Conservation (phyloP, 1,140 invertebrate genomes). For the Saxidomus purpurata region DNA sequence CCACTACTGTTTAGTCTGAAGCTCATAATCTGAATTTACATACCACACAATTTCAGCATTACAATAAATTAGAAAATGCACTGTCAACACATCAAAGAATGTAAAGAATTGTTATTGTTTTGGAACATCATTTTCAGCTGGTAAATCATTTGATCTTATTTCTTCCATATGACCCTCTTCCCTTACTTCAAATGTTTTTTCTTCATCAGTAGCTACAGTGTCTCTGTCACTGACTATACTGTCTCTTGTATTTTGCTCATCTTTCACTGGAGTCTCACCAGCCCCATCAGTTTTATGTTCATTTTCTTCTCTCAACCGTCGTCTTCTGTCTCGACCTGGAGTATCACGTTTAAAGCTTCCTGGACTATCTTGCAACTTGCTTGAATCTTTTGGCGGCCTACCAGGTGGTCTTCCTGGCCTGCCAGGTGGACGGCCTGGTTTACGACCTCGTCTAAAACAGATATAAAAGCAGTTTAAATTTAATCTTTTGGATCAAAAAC, state of each 20-base stretch:
- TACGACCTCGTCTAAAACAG: constrained; percentile 36
- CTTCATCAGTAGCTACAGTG: neutral
- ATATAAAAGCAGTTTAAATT: neutral
- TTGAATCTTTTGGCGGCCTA: constrained; percentile 45
- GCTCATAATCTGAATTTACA: too few species aligned
- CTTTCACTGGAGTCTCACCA: neutral
- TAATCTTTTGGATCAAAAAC: too few species aligned
- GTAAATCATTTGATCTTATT: neutral
- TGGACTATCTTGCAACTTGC: constrained; percentile 2
- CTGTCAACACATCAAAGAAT: too few species aligned
- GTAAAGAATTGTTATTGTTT: too few species aligned
- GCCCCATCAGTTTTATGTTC: neutral
- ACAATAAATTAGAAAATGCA: too few species aligned
- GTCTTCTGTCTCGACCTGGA: neutral
- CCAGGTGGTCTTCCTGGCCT: constrained; percentile 41
- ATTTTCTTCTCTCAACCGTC: neutral
- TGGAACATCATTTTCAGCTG: too few species aligned
- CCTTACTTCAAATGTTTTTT: neutral
- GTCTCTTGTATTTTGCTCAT: neutral
- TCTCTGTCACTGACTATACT: neutral
- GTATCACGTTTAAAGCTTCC: neutral
- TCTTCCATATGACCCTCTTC: neutral
- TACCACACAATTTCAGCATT: too few species aligned
- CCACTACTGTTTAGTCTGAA: too few species aligned
- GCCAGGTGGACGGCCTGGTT: constrained; percentile 27